phyloP scores from a whole-genome alignment of 2,113 vertebrate genomes.

The Rhinopomastus cyanomelas region DNA sequence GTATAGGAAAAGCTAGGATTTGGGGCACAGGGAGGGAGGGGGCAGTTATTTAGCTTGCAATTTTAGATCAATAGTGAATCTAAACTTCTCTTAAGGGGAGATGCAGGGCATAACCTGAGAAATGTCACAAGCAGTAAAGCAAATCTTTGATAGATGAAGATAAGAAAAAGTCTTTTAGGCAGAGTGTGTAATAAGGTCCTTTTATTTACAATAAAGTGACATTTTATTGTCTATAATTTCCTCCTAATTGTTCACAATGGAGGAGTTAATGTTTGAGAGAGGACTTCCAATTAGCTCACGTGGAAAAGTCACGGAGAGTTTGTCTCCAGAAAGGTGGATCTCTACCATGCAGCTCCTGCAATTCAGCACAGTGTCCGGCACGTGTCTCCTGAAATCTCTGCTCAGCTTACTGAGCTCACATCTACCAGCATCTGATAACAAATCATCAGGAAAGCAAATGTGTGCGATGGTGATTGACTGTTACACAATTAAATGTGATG shows the following conservation, averaged over 20 bases:
- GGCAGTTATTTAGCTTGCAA: not conserved
- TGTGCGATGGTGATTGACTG: slow-evolving; percentile 51
- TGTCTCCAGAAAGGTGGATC: not conserved
- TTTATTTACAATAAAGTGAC: slow-evolving; percentile 42
- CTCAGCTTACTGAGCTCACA: not conserved
- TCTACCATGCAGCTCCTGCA: not conserved
- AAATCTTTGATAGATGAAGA: slow-evolving; percentile 14
- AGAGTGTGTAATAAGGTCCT: slow-evolving; percentile 11
- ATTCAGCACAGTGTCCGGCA: not conserved
- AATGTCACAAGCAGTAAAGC: not conserved
- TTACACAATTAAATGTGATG: slow-evolving; percentile 63
- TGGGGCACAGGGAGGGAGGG: not conserved
- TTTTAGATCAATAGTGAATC: not conserved
- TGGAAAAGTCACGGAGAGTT: slow-evolving; percentile 8
- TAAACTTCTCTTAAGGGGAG: not conserved
- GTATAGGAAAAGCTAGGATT: not conserved
- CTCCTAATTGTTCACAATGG: slow-evolving; percentile 6
- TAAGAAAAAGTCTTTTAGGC: slow-evolving; percentile 13
- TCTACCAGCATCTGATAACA: not conserved
- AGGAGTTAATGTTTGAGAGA: slow-evolving; percentile 21
- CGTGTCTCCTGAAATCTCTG: not conserved
- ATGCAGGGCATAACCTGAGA: not conserved
- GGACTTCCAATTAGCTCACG: not conserved
- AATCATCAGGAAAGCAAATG: slow-evolving; percentile 47
- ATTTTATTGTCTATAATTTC: slow-evolving; percentile 33